These are phyloP conservation scores for Hyphantria cunea DNA, from an alignment of 1,140 invertebrate species.

Conservation along the genomic window DNA sequence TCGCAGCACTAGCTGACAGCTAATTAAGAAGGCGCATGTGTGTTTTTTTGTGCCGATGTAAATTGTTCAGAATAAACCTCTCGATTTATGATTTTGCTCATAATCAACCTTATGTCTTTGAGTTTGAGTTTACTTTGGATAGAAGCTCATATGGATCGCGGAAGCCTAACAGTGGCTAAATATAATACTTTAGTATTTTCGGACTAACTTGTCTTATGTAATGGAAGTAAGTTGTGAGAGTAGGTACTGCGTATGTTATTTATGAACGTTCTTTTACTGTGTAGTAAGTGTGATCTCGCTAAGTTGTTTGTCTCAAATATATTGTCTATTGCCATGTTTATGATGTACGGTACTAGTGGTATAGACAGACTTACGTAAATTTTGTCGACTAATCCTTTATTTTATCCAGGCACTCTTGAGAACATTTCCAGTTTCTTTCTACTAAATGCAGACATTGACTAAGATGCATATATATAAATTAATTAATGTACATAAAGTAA, in stretches of 20 bases:
- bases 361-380: no score
- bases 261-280: constrained; percentile 6
- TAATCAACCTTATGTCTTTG: background rate
- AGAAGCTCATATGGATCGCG: constrained; percentile 17
- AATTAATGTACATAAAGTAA: no score
- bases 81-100: background rate
- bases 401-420: no score
- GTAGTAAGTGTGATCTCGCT: constrained; percentile 1
- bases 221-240: constrained; percentile 19
- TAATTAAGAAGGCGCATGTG: constrained; percentile 26
- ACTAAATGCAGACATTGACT: no score
- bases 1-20: constrained; percentile 22
- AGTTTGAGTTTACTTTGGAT: background rate
- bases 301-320: constrained; percentile 11
- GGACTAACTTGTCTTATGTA: constrained; percentile 27
- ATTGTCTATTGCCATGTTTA: background rate
- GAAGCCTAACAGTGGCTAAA: constrained; percentile 30
- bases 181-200: constrained; percentile 27
- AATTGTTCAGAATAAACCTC: constrained; percentile 27
- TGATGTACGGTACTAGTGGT: background rate
- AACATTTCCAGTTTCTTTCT: no score
- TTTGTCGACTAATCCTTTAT: no score
- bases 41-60: constrained; percentile 29
- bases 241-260: constrained; percentile 14
- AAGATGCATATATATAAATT: no score